Conservation (phyloP, 2,888 invertebrate species). For the Parnassius glacialis region DNA sequence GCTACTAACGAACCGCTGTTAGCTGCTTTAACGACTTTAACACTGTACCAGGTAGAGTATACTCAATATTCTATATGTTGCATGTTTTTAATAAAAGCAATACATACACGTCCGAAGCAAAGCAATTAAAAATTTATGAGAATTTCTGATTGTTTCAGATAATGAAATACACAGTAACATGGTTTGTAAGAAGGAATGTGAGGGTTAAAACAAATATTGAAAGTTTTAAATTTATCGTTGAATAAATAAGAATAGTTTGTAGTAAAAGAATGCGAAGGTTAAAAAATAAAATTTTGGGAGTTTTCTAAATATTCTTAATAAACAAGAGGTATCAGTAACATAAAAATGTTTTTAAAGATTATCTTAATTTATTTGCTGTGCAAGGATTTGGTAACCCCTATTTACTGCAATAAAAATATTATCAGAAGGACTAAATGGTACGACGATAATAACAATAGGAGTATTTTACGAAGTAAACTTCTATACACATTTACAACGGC, state of each 20-base stretch:
- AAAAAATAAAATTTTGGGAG: constrained; percentile 41
- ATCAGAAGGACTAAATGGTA: not conserved
- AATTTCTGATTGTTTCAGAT: constrained; percentile 43
- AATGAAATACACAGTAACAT: constrained; percentile 43
- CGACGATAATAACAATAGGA: not conserved
- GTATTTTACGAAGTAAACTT: constrained; percentile 3
- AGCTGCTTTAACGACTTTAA: constrained; percentile 81
- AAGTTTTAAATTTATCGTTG: constrained; percentile 25
- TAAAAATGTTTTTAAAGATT: constrained; percentile 30
- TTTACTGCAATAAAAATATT: not conserved
- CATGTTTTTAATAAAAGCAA: too few relatives aligned
- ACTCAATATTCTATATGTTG: not conserved
- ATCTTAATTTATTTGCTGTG: constrained; percentile 8
- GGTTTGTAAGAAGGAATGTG: constrained; percentile 52
- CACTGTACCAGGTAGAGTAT: constrained; percentile 76
- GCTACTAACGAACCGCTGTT: constrained; percentile 78
- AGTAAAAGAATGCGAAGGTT: constrained; percentile 34
- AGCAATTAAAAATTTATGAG: constrained; percentile 19
- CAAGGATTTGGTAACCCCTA: not conserved
- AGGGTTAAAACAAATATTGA: constrained; percentile 43
- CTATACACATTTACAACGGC: not conserved
- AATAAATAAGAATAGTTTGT: constrained; percentile 15
- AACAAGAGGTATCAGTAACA: too few relatives aligned
- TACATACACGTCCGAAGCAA: not conserved
- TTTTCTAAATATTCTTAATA: constrained; percentile 23